A percentile compares a stretch with the other conserved stretches of the same genome.
Conservation (phyloP, 2,797 vertebrate species). For the Sandelia bainsii region DNA sequence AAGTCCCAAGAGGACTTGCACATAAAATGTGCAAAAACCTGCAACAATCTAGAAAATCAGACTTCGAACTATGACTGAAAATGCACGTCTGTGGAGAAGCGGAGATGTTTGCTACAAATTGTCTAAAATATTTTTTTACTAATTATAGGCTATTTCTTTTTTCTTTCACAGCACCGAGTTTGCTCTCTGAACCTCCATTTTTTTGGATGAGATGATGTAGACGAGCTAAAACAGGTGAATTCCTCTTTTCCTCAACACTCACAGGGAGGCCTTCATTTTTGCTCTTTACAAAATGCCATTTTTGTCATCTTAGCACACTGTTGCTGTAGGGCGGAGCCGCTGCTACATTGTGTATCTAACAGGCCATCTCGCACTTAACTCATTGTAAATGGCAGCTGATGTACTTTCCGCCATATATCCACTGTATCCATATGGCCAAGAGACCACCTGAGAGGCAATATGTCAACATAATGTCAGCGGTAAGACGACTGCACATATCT, state of each 20-base stretch:
- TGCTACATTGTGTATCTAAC: constrained; percentile 42
- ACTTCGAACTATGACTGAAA: constrained; percentile 19
- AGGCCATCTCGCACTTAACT: constrained; percentile 58
- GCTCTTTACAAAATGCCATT: constrained; percentile 6
- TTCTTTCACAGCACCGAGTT: constrained; percentile 7
- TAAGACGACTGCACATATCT: constrained; percentile 76
- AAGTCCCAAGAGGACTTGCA: constrained; percentile 51
- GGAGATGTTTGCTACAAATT: neutral
- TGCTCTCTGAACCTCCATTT: constrained; percentile 10
- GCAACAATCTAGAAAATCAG: constrained; percentile 40
- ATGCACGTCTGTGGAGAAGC: neutral
- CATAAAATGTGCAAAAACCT: constrained; percentile 49
- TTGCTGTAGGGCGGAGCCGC: constrained; percentile 50
- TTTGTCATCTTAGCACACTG: constrained; percentile 27
- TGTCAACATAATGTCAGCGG: constrained; percentile 78
- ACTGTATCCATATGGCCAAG: constrained; percentile 57
- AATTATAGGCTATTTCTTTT: neutral
- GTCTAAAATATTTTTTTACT: neutral
- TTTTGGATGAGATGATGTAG: constrained; percentile 10
- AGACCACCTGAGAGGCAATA: constrained; percentile 78
- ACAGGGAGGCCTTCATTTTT: constrained; percentile 13
- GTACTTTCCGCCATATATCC: constrained; percentile 59
- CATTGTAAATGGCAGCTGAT: constrained; percentile 68
- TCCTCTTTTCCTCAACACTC: neutral
- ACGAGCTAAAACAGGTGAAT: constrained; percentile 35